A percentile compares a stretch with the other conserved stretches of the same genome.
These are phyloP conservation scores for Anneissia japonica DNA, from an alignment of 35 echinoderm and acorn worm species.

Conservation along the genomic window DNA sequence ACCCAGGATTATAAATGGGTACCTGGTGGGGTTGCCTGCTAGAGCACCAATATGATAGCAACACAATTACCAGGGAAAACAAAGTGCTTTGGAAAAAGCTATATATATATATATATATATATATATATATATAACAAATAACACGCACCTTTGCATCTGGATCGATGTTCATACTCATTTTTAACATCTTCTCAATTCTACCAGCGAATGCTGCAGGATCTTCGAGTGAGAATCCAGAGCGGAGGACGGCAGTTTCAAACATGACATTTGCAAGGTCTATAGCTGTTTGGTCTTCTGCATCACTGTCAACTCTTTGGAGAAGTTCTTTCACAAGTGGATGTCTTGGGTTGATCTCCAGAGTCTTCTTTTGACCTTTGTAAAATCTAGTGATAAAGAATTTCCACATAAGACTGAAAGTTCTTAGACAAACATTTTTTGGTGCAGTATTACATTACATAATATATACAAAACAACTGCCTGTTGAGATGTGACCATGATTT, in stretches of 20 bases:
- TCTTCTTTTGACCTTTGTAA: conserved; percentile 91
- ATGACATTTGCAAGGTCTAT: conserved; percentile 82
- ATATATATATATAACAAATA: background rate
- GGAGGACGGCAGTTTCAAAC: conserved; percentile 89
- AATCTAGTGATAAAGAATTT: too few relatives aligned
- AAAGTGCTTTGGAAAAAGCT: background rate
- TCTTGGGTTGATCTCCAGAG: conserved; percentile 78
- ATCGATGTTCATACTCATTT: conserved; percentile 79
- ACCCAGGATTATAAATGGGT: background rate
- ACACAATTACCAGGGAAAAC: background rate
- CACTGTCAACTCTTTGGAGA: conserved; percentile 59
- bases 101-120: background rate
- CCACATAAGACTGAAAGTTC: too few relatives aligned
- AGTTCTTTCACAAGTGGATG: conserved; percentile 88
- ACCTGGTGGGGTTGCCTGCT: too few relatives aligned
- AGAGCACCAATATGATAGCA: background rate
- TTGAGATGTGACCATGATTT: too few relatives aligned
- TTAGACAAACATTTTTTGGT: too few relatives aligned
- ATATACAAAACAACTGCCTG: too few relatives aligned
- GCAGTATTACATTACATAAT: too few relatives aligned
- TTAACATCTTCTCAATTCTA: conserved; percentile 89
- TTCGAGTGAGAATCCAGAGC: conserved; percentile 72
- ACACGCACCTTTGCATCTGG: conserved; percentile 67
- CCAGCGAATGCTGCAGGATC: conserved; percentile 73
- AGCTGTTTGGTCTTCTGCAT: conserved; percentile 68